Percentiles rank a stretch among this genome's conserved stretches.
Evolutionary conservation across 2,113 vertebrate species (phyloP).

Genomic region (Rhinolophus sinicus): DNA sequence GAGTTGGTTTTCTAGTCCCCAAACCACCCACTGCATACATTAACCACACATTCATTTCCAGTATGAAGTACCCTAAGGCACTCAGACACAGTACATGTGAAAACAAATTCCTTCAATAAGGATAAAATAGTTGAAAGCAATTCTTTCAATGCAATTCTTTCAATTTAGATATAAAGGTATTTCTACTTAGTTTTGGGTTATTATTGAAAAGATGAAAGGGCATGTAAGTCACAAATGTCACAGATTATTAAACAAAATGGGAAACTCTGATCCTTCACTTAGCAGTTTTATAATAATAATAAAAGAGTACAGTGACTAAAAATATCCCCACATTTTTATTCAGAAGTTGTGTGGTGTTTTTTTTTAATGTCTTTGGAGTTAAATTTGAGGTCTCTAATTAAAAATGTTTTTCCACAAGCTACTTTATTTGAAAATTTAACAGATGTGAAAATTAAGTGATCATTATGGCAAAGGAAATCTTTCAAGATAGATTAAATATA

Average conservation of each 20-base stretch:
- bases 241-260: conserved; percentile 44
- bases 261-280: conserved; percentile 31
- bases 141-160: not conserved
- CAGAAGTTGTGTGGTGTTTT: not conserved
- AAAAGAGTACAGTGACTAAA: not conserved
- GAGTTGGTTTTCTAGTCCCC: conserved; percentile 54
- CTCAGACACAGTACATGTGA: conserved; percentile 39
- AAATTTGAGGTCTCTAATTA: conserved; percentile 33
- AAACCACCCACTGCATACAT: conserved; percentile 67
- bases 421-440: conserved; percentile 55
- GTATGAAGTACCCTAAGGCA: conserved; percentile 71
- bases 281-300: not conserved
- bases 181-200: conserved; percentile 10
- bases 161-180: not conserved
- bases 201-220: conserved; percentile 15
- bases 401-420: not conserved
- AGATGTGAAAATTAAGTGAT: conserved; percentile 46
- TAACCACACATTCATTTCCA: conserved; percentile 67
- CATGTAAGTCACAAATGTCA: not conserved
- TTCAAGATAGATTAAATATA: not conserved
- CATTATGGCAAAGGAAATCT: conserved; percentile 26
- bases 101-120: not conserved
- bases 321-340: not conserved
- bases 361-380: not conserved
- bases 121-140: not conserved